Evolutionary conservation across 2,113 vertebrate genomes (phyloP).

Genomic region (Ancistrus triradiatus): DNA sequence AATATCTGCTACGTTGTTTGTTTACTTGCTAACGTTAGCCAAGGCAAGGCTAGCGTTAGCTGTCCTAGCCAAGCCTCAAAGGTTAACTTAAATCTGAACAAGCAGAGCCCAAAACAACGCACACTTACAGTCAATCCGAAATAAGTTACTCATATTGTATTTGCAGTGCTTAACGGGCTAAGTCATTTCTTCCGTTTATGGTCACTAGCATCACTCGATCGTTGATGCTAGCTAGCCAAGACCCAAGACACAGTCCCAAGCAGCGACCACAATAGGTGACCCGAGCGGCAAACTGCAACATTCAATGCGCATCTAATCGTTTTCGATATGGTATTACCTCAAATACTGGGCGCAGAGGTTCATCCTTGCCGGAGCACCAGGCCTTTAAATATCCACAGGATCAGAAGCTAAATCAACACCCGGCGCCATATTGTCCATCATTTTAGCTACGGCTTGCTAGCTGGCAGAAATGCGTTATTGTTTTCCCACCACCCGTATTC

Average conservation of each 20-base stretch:
- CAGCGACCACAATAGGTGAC: not conserved
- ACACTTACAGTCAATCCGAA: not conserved
- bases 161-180: not conserved
- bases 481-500: slow-evolving; percentile 33
- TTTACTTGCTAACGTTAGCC: slow-evolving; percentile 35
- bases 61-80: not conserved
- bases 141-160: not conserved
- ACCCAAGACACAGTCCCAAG: not conserved
- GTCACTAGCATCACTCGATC: not conserved
- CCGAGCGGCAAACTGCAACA: not conserved
- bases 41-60: not conserved
- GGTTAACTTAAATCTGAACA: not conserved
- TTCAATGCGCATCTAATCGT: not conserved
- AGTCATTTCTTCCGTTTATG: not conserved
- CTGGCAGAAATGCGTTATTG: slow-evolving; percentile 26
- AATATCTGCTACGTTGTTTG: not conserved
- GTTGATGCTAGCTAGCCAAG: not conserved
- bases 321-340: slow-evolving; percentile 50
- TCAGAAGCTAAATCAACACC: slow-evolving; percentile 56
- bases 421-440: slow-evolving; percentile 71
- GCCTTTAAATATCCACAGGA: slow-evolving; percentile 57
- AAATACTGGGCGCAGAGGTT: slow-evolving; percentile 71
- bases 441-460: slow-evolving; percentile 37
- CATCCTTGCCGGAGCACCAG: slow-evolving; percentile 64
- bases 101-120: not conserved